phyloP scores from a whole-genome alignment of 2,888 invertebrate genomes.

The Sylvicola cinctus region DNA sequence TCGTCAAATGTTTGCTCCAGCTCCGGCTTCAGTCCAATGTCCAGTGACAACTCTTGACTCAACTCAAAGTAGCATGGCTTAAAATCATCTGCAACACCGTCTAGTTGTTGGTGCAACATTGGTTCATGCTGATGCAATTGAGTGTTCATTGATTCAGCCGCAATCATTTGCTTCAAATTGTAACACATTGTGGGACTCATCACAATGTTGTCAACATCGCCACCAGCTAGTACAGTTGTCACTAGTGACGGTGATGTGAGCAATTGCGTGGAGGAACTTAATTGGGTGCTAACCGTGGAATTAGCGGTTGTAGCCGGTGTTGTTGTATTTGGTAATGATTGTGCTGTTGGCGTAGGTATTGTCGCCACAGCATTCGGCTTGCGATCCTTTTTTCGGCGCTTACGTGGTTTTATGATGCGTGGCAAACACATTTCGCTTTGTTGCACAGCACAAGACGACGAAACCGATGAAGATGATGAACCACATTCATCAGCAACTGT shows the following conservation, averaged over 20 bases:
- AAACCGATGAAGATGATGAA: slow-evolving; percentile 19
- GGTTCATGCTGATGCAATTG: slow-evolving; percentile 2
- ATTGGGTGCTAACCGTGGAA: too few relatives aligned
- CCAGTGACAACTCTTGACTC: too few relatives aligned
- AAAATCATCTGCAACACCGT: background rate
- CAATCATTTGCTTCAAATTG: too few relatives aligned
- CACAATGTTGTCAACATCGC: too few relatives aligned
- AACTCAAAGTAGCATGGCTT: too few relatives aligned
- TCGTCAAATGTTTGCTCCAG: background rate
- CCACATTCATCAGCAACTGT: slow-evolving; percentile 20
- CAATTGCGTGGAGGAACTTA: too few relatives aligned
- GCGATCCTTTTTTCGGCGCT: slow-evolving; percentile 74
- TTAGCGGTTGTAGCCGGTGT: background rate
- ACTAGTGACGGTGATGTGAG: too few relatives aligned
- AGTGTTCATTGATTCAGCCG: too few relatives aligned
- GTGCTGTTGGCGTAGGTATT: slow-evolving; percentile 16
- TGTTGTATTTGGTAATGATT: slow-evolving; percentile 6
- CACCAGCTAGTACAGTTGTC: too few relatives aligned
- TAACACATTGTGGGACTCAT: too few relatives aligned
- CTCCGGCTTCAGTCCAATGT: too few relatives aligned
- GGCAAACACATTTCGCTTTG: slow-evolving; percentile 50
- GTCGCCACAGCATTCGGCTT: slow-evolving; percentile 32
- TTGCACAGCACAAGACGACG: slow-evolving; percentile 17
- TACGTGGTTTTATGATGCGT: slow-evolving; percentile 73
- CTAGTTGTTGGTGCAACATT: slow-evolving; percentile 1